Percentiles rank a stretch among this genome's conserved stretches.
Evolutionary conservation across 2,888 invertebrate genomes (phyloP).

Genomic region (Ptychoptera albimana): DNA sequence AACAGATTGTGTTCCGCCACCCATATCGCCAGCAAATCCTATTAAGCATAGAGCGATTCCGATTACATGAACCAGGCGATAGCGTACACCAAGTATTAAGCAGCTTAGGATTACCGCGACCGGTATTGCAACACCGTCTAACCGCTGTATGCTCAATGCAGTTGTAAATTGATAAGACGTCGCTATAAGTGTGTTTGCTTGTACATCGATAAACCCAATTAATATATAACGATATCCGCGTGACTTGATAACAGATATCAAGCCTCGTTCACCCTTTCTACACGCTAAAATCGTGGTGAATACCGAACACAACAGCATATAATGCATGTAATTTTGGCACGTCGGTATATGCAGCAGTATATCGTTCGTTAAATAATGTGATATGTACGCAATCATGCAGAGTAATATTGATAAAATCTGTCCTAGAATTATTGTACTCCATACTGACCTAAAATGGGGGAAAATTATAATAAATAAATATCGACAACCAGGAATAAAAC

Average conservation of each 20-base stretch:
- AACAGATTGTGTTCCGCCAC: neutral
- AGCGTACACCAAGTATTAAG: neutral
- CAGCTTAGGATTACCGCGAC: conserved; percentile 1
- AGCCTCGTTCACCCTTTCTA: conserved; percentile 1
- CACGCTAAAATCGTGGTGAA: conserved; percentile 2
- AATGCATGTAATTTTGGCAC: conserved; percentile 2
- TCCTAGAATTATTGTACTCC: conserved; percentile 55
- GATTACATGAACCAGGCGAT: neutral
- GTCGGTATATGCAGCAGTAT: conserved; percentile 1
- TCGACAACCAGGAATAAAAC: neutral
- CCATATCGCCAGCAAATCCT: neutral
- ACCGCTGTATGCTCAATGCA: neutral
- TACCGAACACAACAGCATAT: conserved; percentile 1
- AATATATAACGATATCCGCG: conserved; percentile 2
- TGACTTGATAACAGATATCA: neutral
- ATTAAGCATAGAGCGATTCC: conserved; percentile 1
- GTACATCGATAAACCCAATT: conserved; percentile 3
- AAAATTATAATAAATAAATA: neutral
- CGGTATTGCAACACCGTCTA: conserved; percentile 1
- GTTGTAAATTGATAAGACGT: conserved; percentile 3
- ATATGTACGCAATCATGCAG: conserved; percentile 34
- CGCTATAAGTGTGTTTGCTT: conserved; percentile 3
- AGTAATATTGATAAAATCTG: conserved; percentile 61
- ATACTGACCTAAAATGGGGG: conserved; percentile 42
- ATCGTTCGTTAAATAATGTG: conserved; percentile 1